Percentiles rank a stretch among this genome's conserved stretches.
Evolutionary conservation across 1,140 invertebrate species (phyloP).

Genomic region (Sarcophaga bullata): DNA sequence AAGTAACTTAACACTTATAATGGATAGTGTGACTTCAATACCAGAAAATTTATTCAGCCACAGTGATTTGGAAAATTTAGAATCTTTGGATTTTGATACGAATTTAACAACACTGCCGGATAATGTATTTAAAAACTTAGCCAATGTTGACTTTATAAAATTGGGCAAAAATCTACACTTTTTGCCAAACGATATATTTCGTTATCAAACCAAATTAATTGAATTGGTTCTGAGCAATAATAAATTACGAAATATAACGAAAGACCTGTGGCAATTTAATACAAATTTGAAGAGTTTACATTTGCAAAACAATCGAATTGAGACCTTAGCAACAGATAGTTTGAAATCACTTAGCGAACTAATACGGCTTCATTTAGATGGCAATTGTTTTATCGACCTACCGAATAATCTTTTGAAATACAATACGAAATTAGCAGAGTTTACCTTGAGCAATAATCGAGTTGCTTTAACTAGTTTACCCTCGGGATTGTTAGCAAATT

Average conservation of each 20-base stretch:
- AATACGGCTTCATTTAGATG: conserved; percentile 70
- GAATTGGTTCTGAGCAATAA: conserved; percentile 74
- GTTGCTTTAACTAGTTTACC: conserved; percentile 69
- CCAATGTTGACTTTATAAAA: conserved; percentile 71
- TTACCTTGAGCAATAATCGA: conserved; percentile 70
- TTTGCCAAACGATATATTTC: conserved; percentile 71
- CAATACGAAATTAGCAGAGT: conserved; percentile 68
- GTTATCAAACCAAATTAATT: conserved; percentile 69
- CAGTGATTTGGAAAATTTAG: conserved; percentile 67
- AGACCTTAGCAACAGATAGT: conserved; percentile 68
- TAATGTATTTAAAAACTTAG: conserved; percentile 68
- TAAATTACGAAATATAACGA: conserved; percentile 69
- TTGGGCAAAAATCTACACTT: conserved; percentile 71
- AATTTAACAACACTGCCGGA: conserved; percentile 71
- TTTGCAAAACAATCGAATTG: conserved; percentile 71
- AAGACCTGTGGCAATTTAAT: conserved; percentile 70
- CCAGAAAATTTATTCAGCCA: conserved; percentile 71
- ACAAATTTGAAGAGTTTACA: conserved; percentile 71
- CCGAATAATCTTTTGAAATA: conserved; percentile 71
- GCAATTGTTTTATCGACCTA: conserved; percentile 71
- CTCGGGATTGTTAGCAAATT: conserved; percentile 68
- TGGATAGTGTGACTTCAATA: conserved; percentile 64
- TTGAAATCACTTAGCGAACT: conserved; percentile 71
- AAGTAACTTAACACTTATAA: conserved; percentile 52
- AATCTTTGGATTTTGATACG: conserved; percentile 70